A percentile compares a stretch with the other conserved stretches of the same genome.
These are phyloP conservation scores for Microcebus murinus DNA, from an alignment of 2,113 vertebrate genomes.

Conservation along the genomic window DNA sequence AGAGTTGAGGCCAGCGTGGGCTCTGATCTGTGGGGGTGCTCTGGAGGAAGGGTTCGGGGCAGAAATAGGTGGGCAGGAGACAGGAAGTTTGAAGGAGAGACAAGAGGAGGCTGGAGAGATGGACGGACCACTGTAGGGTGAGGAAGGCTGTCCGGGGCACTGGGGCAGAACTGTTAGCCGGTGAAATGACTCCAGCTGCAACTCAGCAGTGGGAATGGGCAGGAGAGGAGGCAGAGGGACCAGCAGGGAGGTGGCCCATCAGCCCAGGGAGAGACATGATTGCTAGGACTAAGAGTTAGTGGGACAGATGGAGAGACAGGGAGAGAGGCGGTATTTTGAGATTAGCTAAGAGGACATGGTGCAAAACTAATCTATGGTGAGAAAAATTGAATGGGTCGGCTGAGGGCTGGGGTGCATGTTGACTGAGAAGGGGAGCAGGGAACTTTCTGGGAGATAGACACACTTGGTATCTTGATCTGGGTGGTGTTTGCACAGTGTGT, in stretches of 20 bases:
- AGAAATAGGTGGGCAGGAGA: background rate
- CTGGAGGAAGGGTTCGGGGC: background rate
- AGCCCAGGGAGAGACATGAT: background rate
- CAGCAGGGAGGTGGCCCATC: too few relatives aligned
- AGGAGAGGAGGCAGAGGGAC: too few relatives aligned
- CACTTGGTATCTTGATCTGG: background rate
- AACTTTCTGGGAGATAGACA: background rate
- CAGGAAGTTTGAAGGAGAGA: background rate
- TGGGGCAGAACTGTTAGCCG: too few relatives aligned
- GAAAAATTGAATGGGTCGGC: background rate
- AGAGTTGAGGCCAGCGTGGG: background rate
- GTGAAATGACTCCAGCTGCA: background rate
- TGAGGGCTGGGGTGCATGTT: too few relatives aligned
- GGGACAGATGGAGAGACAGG: background rate
- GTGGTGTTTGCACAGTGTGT: background rate
- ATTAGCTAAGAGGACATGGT: background rate
- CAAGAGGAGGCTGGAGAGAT: background rate
- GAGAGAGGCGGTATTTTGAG: background rate
- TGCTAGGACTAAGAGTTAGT: background rate
- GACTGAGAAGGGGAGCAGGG: too few relatives aligned
- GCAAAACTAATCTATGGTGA: background rate
- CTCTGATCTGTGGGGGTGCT: background rate
- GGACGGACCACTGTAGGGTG: background rate
- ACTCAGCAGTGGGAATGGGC: fast-evolving
- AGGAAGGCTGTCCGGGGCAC: background rate